A percentile compares a stretch with the other conserved stretches of the same genome.
These are phyloP conservation scores for Bombylius discolor DNA, from an alignment of 2,888 invertebrate genomes.

Conservation along the genomic window DNA sequence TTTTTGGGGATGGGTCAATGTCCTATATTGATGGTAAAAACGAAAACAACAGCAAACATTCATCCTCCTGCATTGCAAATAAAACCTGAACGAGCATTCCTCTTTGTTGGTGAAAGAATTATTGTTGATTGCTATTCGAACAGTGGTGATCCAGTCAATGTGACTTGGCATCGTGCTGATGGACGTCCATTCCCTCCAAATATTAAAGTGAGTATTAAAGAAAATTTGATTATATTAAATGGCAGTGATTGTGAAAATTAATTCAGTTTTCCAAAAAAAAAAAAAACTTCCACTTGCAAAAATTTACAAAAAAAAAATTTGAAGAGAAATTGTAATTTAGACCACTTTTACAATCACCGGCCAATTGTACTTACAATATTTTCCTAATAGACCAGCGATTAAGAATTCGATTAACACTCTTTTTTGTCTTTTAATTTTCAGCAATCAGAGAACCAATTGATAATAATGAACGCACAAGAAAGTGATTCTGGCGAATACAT, in stretches of 20 bases:
- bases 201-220: constrained; percentile 22
- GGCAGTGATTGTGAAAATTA: too few species aligned
- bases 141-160: constrained; percentile 27
- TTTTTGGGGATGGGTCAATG: neutral
- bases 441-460: constrained; percentile 20
- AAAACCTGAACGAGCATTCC: constrained; percentile 29
- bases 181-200: constrained; percentile 27
- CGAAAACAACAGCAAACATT: too few species aligned
- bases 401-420: too few species aligned
- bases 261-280: too few species aligned
- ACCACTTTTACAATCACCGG: too few species aligned
- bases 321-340: too few species aligned
- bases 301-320: too few species aligned
- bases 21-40: constrained; percentile 6
- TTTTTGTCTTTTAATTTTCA: too few species aligned
- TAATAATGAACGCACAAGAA: constrained; percentile 60
- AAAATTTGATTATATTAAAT: neutral
- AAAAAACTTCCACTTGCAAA: too few species aligned
- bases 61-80: constrained; percentile 8
- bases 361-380: too few species aligned
- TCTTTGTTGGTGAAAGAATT: constrained; percentile 32
- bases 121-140: constrained; percentile 35
- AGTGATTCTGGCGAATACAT: constrained; percentile 80
- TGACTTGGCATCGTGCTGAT: constrained; percentile 33
- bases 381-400: too few species aligned